Evolutionary conservation across 2,888 invertebrate species (phyloP).

Genomic region (Achlya flavicornis): DNA sequence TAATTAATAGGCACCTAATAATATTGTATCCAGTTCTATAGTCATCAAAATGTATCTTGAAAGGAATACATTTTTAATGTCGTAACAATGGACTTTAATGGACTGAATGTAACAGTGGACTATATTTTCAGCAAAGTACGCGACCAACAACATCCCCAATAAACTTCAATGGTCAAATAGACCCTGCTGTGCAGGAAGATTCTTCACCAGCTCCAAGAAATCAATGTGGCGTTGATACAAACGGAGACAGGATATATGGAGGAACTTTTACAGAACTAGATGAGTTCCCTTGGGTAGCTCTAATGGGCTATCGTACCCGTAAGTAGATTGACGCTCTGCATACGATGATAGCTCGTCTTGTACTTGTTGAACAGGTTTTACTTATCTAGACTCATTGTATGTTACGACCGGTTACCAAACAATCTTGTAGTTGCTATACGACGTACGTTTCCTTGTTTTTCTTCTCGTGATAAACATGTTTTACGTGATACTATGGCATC

Average conservation of each 20-base stretch:
- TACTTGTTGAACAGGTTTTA: conserved; percentile 1
- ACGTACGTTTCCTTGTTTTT: background rate
- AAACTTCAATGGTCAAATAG: conserved; percentile 24
- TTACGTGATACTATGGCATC: background rate
- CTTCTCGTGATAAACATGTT: background rate
- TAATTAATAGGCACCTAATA: background rate
- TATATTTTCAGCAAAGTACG: conserved; percentile 29
- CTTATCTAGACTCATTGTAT: background rate
- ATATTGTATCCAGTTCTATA: background rate
- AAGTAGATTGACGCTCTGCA: conserved; percentile 36
- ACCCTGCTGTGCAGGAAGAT: conserved; percentile 52
- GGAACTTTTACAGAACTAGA: conserved; percentile 85
- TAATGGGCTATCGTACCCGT: conserved; percentile 83
- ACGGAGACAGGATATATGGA: conserved; percentile 85
- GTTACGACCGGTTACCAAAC: background rate
- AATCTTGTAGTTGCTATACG: background rate
- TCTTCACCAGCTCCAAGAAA: conserved; percentile 56
- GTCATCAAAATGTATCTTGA: too few relatives aligned
- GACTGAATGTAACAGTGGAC: background rate
- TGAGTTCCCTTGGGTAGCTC: conserved; percentile 86
- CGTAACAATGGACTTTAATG: too few relatives aligned
- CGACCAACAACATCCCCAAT: conserved; percentile 30
- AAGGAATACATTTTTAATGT: too few relatives aligned
- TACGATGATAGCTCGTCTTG: background rate
- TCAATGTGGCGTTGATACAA: conserved; percentile 82